These are phyloP conservation scores for Prolemur simus DNA, from an alignment of 2,113 vertebrate genomes.

Conservation along the genomic window DNA sequence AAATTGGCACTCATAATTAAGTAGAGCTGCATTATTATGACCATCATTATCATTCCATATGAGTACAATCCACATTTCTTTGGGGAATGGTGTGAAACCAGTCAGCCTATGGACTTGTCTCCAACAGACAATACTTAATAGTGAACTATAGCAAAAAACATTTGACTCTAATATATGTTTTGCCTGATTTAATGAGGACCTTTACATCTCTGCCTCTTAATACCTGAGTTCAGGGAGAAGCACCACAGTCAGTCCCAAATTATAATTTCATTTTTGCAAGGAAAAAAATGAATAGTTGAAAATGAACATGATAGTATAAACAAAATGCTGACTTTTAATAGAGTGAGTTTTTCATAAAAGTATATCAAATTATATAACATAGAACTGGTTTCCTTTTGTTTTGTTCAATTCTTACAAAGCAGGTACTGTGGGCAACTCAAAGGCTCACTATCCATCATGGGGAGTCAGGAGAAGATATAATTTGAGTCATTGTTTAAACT, in stretches of 20 bases:
- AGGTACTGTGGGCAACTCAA: neutral
- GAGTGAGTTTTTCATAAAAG: neutral
- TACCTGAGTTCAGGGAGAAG: neutral
- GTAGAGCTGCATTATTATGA: neutral
- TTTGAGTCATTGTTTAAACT: neutral
- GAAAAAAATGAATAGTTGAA: neutral
- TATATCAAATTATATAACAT: neutral
- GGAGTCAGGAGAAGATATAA: neutral
- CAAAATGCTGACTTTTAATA: slow-evolving; percentile 14
- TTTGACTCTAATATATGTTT: neutral
- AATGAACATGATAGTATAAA: neutral
- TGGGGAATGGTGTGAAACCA: neutral
- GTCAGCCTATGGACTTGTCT: neutral
- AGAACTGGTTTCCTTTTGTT: neutral
- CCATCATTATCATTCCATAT: neutral
- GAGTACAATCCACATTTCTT: neutral
- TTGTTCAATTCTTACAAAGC: slow-evolving; percentile 14
- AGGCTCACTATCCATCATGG: neutral
- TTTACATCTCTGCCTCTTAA: neutral
- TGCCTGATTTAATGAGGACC: neutral
- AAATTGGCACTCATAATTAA: neutral
- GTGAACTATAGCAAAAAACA: neutral
- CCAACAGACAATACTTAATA: neutral
- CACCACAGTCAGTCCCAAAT: neutral
- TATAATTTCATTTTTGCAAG: slow-evolving; percentile 32